Evolutionary conservation across 1,140 invertebrate genomes (phyloP), one percentile per base, ranked within the genome.

Genomic region (Lethocerus indicus): DNA sequence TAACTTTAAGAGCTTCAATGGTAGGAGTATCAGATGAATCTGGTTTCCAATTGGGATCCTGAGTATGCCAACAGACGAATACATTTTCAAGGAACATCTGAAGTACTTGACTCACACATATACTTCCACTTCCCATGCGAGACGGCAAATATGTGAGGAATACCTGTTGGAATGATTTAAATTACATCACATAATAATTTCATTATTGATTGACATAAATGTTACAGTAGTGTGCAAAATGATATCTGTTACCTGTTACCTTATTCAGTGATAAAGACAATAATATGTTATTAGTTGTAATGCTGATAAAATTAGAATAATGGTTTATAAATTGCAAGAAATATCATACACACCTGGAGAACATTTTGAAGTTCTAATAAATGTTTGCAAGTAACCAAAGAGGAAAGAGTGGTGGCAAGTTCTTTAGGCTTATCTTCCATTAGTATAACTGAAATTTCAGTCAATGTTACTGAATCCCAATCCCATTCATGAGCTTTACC

Each of bases 91-190:
- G 59, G 23, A 71, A 72, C 23, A 66, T 56, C 52, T 75, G 73
- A 12, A 75, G 58, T 2, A 72, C 69, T 2, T 61, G 55, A 20
- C 68, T 49, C 16, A 48, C 71, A 5, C 70, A 70, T 28, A 64
- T 64, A 23, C 67, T 67, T 0, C 70, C 71, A 51, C 72, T 68
- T 3, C 73, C 71, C n/a, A 73, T 70, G 32, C 70, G 61, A 1
- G 70, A 72, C 0, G 73, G 73, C 18, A 76, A 56, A 58, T 73
- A 75, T 21, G 73, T 71, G 24, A 75, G 53, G 55, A 75, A 76
- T 6, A 73, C 66, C 60, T 65, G 49, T n/a, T n/a, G n/a, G n/a
- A n/a, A n/a, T n/a, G n/a, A n/a, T n/a, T n/a, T n/a, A n/a, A n/a
- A n/a, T n/a, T n/a, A n/a, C n/a, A n/a, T n/a, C n/a, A n/a, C n/a